Evolutionary conservation across 92 coral and sea anemone genomes (phyloP).

Genomic region (Isaurus tuberculatus): DNA sequence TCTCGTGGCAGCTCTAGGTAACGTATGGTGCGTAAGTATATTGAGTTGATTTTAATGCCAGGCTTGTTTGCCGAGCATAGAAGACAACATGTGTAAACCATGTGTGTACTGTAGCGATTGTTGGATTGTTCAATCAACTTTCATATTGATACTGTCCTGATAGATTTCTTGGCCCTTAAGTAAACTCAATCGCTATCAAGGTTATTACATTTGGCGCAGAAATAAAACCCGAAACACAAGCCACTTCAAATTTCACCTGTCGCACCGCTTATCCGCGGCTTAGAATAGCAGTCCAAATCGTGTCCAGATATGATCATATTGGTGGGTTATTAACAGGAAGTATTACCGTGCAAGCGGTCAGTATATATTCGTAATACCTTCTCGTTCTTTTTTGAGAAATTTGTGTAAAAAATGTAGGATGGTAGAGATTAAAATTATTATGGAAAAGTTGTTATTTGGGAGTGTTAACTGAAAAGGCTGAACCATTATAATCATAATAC

Average conservation of each 20-base stretch:
- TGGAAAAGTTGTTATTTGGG: neutral
- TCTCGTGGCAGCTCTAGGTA: constrained; percentile 8
- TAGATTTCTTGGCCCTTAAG: constrained; percentile 44
- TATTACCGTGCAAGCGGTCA: constrained; percentile 29
- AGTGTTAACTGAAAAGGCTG: constrained; percentile 21
- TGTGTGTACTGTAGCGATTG: constrained; percentile 48
- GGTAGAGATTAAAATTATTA: neutral
- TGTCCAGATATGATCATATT: constrained; percentile 25
- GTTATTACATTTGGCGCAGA: constrained; percentile 49
- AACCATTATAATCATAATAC: constrained; percentile 30
- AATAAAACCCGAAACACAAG: constrained; percentile 39
- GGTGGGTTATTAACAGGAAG: constrained; percentile 50
- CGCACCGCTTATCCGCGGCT: constrained; percentile 30
- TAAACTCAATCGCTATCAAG: constrained; percentile 42
- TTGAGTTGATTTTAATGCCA: constrained; percentile 43
- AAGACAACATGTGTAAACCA: constrained; percentile 44
- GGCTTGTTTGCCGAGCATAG: constrained; percentile 43
- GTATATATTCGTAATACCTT: neutral
- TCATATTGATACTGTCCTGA: constrained; percentile 53
- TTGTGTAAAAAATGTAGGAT: neutral
- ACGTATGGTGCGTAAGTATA: constrained; percentile 22
- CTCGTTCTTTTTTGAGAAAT: constrained; percentile 26
- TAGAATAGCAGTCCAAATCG: constrained; percentile 4
- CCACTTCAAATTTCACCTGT: constrained; percentile 51
- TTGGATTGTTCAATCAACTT: constrained; percentile 42